Evolutionary conservation across 2,888 invertebrate genomes (phyloP).

Genomic region (Choristoneura rosaceana): DNA sequence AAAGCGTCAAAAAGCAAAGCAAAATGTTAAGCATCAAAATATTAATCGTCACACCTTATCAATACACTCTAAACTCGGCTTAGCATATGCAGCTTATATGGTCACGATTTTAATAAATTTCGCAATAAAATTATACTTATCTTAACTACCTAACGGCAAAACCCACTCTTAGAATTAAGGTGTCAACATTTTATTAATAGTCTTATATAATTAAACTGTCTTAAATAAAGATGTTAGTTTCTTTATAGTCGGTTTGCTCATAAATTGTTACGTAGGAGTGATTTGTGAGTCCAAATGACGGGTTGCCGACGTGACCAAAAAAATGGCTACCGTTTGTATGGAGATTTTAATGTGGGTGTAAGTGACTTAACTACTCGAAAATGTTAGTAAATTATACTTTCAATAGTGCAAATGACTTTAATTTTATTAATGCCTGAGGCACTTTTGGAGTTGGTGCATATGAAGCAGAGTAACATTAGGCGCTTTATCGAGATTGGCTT

Average conservation of each 20-base stretch:
- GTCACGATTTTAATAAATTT: constrained; percentile 27
- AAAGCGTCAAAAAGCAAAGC: no score
- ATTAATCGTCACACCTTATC: background rate
- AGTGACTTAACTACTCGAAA: background rate
- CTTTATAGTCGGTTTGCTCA: constrained; percentile 45
- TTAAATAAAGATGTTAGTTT: constrained; percentile 48
- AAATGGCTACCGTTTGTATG: constrained; percentile 43
- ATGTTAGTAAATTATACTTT: background rate
- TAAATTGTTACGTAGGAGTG: constrained; percentile 57
- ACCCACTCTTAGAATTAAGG: constrained; percentile 54
- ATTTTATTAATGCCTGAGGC: background rate
- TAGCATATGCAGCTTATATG: background rate
- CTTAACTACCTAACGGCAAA: constrained; percentile 42
- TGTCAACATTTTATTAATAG: constrained; percentile 61
- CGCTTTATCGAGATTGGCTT: no score
- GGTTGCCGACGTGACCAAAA: constrained; percentile 44
- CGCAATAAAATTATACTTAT: constrained; percentile 27
- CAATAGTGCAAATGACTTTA: background rate
- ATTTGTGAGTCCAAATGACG: constrained; percentile 54
- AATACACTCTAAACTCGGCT: background rate
- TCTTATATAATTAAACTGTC: constrained; percentile 55
- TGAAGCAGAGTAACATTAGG: no score
- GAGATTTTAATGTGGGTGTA: constrained; percentile 16
- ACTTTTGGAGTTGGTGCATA: background rate
- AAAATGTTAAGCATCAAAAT: background rate